Evolutionary conservation across 2,888 invertebrate species (phyloP).

Genomic region (Stomorhina lunata): DNA sequence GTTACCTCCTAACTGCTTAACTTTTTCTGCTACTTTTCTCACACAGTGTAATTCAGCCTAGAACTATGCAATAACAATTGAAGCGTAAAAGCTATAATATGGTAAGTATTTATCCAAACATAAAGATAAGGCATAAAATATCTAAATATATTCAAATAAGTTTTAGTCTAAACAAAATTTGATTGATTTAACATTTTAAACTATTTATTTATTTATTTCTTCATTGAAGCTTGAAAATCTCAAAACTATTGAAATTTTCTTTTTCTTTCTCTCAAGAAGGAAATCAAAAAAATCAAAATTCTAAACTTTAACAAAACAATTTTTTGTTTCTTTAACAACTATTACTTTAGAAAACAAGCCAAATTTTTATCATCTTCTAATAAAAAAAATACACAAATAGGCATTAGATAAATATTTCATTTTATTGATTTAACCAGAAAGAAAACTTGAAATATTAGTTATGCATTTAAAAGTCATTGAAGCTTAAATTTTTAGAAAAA

Average conservation of each 20-base stretch:
- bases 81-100: constrained; percentile 50
- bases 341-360: no score
- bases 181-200: constrained; percentile 9
- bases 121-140: constrained; percentile 26
- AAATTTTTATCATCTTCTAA: constrained; percentile 25
- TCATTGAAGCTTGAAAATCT: constrained; percentile 10
- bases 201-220: constrained; percentile 11
- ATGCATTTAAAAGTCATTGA: constrained; percentile 29
- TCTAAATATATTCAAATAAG: no score
- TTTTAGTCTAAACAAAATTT: not conserved
- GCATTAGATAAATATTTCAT: no score
- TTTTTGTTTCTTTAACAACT: no score
- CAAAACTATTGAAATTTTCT: not conserved
- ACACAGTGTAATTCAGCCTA: no score
- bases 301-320: constrained; percentile 29
- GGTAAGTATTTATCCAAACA: constrained; percentile 29
- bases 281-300: not conserved
- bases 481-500: constrained; percentile 41
- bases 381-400: constrained; percentile 5
- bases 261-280: not conserved
- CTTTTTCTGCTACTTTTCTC: no score
- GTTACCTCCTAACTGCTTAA: no score
- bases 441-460: constrained; percentile 24
- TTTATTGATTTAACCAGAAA: no score
- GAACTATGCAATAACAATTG: constrained; percentile 49